Base-by-base conservation (phyloP, 2,113 vertebrate species). In the Caloenas nicobarica region DNA sequence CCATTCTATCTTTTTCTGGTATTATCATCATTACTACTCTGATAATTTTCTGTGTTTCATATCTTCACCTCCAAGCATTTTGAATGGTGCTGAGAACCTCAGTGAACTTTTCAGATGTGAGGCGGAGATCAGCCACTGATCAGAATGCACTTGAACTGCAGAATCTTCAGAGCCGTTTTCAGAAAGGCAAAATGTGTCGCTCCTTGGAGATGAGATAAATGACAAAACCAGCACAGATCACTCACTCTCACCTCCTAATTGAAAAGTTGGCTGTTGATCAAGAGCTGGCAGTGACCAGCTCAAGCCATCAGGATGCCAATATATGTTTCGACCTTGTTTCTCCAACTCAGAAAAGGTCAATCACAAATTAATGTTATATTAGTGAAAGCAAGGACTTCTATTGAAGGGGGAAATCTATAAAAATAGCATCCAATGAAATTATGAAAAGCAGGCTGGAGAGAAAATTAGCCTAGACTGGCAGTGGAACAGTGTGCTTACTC, bases 251-350 rank as follows among this genome's bases (percentile, higher is more conserved):
- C 95, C 88, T 95, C 93, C 95, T 98, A 98, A 98, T 96, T 98
- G 98, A 98, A 98, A 94, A 97, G 81, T 85, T 98, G 97, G 97
- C 97, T 91, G 82, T 79, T 93, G 86, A 96, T 97, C 97, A 97
- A 97, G 93, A 86, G 57, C 33, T 86, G 84, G 92, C 82, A 85
- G 86, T 96, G 92, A 96, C 96, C 97, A 93, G 36, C 74, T 69
- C 79, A 88, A 96, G 80, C 68, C 96, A 94, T 97, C 64, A 73
- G 83, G 87, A 93, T 80, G 64, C 80, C 95, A 85, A 40, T 92
- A 54, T 71, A 91, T 48, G 57, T 60, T 97, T 95, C 14, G 34
- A 96, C 96, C 95, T 91, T 91, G 93, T 95, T 96, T 95, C 93
- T 96, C 57, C 84, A 91, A 70, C 89, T 78, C 81, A 82, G 61